Conservation (phyloP, 2,113 vertebrate species). For the Emydocephalus ijimae region DNA sequence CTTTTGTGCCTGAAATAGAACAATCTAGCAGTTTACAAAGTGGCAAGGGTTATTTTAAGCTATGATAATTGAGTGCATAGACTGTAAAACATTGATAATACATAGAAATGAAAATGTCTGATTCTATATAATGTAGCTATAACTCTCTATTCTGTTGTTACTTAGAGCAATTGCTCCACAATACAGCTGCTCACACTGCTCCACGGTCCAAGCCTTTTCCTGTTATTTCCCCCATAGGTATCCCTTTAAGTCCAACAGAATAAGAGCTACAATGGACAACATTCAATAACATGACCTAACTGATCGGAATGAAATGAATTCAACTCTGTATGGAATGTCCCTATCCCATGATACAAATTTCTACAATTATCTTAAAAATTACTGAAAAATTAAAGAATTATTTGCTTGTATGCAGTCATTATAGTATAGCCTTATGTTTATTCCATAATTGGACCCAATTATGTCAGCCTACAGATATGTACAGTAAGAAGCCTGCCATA, state of each 20-base stretch:
- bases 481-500: not conserved
- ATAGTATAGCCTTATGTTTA: not conserved
- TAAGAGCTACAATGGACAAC: not conserved
- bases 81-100: not conserved
- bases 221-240: not conserved
- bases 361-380: not conserved
- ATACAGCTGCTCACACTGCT: not conserved
- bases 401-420: not conserved
- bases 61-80: not conserved
- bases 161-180: not conserved
- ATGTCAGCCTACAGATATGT: not conserved
- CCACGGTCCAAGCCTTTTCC: not conserved
- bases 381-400: not conserved
- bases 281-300: not conserved
- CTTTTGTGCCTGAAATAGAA: not conserved
- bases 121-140: not conserved
- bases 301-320: not conserved
- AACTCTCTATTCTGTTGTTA: not conserved
- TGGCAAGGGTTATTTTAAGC: not conserved
- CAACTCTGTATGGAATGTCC: not conserved
- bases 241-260: not conserved
- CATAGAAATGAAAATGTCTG: not conserved
- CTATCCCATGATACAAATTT: not conserved
- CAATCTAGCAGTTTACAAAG: not conserved
- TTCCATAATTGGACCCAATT: not conserved